Base-by-base conservation (phyloP, 2,888 invertebrate species). In the Drosophila prostipennis region DNA sequence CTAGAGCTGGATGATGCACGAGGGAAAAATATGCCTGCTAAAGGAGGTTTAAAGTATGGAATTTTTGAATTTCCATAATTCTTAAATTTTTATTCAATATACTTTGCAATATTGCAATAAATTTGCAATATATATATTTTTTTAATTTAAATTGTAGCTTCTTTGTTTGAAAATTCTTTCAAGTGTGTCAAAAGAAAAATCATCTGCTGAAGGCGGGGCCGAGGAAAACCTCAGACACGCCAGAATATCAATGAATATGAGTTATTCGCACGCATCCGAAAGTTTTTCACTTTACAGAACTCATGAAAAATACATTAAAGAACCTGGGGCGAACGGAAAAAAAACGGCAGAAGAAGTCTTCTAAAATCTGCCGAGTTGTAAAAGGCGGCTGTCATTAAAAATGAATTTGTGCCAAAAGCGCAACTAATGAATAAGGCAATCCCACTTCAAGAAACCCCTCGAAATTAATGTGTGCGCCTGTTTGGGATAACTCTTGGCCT, bases 241-340 rank as follows among this genome's bases (percentile, higher is more conserved):
- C 67, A 58, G 78, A 79, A 82, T 85, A 83, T 77, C 80, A 78
- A 78, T 84, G 86, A 78, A 81, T 77, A 81, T 80, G 81, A 83
- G 81, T 77, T 85, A 78, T 83, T 81, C 73, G 78, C 83, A 85
- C 83, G 85, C 83, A 78, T 71, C 73, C 68, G 76, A 57, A 78
- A 80, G 69, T 74, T 84, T 83, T 84, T 80, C 52, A 80, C 86
- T 85, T 85, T 80, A 74, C 63, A 71, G 74, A 79, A 86, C 78
- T 84, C 86, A 85, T 85, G 78, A 86, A 86, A 85, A 84, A 86
- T 86, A 84, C 77, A 86, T 85, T 86, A 77, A 85, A 84, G 85
- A 67, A 71, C 70, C 72, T 59, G 40, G 52, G 69, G 72, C 69
- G 65, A 52, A 55, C 46, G 42, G 39, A 59, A 49, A 39, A 40